Base-by-base conservation (phyloP, 2,113 vertebrate genomes). In the Varanus komodoensis region DNA sequence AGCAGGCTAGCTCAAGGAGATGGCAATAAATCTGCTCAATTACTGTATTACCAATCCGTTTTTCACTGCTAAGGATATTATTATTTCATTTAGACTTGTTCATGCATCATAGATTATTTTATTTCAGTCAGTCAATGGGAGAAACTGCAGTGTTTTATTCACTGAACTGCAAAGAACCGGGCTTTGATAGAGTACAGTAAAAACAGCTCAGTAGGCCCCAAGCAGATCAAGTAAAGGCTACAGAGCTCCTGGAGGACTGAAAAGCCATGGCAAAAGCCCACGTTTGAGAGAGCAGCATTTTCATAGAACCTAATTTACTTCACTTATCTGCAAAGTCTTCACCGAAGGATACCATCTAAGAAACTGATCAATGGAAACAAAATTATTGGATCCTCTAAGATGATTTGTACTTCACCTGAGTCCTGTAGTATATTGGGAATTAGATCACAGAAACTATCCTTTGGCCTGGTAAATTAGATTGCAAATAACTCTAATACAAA, bases 31-130 rank as follows among this genome's bases (percentile, higher is more conserved):
- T 99, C 98, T 98, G 97, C 95, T 98, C 98, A 98, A 98, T 99
- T 98, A 98, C 96, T 96, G 93, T 98, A 98, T 98, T 97, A 97
- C 97, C 98, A 98, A 98, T 98, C 98, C 93, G 90, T 96, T 98
- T 99, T 98, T 98, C 98, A 98, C 98, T 96, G 97, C 98, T 99
- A 98, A 98, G 97, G 98, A 98, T 98, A 98, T 99, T 99, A 99
- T 99, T 99, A 99, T 99, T 99, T 99, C 98, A 97, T 98, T 99
- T 98, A 98, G 97, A 97, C 97, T 98, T 98, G 98, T 98, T 99
- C 98, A 98, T 97, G 98, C 98, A 98, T 98, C 98, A 98, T 97
- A 98, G 98, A 98, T 98, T 98, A 98, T 98, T 99, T 98, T 98
- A 98, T 98, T 98, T 98, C 97, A 96, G 97, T 97, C 98, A 98